Base-by-base conservation (phyloP, 2,113 vertebrate species). In the Herpailurus yagouaroundi region DNA sequence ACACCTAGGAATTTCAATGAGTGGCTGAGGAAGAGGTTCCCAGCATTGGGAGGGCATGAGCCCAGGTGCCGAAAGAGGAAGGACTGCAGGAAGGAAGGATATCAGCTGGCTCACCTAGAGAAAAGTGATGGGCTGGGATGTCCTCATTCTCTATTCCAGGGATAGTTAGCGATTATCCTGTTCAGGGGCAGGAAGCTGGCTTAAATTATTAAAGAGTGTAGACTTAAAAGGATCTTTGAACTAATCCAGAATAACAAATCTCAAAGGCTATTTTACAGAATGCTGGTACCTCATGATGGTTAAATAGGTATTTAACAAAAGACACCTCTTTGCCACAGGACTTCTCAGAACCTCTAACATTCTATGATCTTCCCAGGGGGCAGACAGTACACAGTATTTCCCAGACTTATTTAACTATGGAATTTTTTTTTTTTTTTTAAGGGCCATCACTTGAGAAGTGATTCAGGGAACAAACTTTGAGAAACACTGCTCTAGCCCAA, bases 161-260 rank as follows among this genome's bases (percentile, higher is more conserved):
- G 18, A 45, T n/a, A 45, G 7, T 25, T 74, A 50, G 50, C 21
- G 66, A 45, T 27, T 23, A 14, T 64, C 41, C 41, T 25, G 4
- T 45, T 41, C 41, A 45, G 55, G 66, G 77, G 16, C 85, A 33
- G 52, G 73, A 81, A 85, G 21, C 27, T 31, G 25, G 45, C 68
- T 60, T 93, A 18, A 80, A 29, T 25, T 29, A 7, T 27, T 86
- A n/a, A 50, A 79, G 45, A 55, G 50, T 21, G 64, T 10, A 3
- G 50, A 96, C 60, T 45, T 8, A 50, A 81, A 83, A 15, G 38
- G 31, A 48, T 76, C 50, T 95, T 86, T 80, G 73, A 89, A 45
- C 81, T n/a, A 16, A 81, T 73, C 41, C 66, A 63, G 66, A 88
- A 21, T 5, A 31, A 55, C 10, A 33, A 68, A 14, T 27, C 19